Percentiles rank a stretch among this genome's conserved stretches.
Evolutionary conservation across 2,113 vertebrate genomes (phyloP).

Genomic region (Callopanchax toddi): DNA sequence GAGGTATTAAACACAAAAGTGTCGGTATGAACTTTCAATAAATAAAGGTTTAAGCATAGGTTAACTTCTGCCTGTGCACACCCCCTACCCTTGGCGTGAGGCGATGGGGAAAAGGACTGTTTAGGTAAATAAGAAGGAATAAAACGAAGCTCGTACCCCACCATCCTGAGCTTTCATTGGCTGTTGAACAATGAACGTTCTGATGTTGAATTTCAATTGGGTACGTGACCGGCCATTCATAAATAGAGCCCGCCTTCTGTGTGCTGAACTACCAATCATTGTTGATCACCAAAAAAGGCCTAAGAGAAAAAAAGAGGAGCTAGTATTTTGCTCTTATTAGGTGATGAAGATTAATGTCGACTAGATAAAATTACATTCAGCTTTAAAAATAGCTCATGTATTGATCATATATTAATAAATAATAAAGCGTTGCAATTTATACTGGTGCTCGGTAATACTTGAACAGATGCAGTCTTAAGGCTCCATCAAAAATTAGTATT

Average conservation of each 20-base stretch:
- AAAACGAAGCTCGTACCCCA: constrained; percentile 45
- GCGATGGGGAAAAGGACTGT: constrained; percentile 51
- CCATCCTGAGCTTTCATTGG: constrained; percentile 62
- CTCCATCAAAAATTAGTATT: background rate
- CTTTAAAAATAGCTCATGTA: background rate
- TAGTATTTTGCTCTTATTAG: background rate
- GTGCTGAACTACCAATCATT: constrained; percentile 19
- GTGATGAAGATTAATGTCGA: background rate
- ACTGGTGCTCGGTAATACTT: background rate
- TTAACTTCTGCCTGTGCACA: constrained; percentile 73
- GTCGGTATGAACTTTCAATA: constrained; percentile 64
- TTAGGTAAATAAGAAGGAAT: constrained; percentile 42
- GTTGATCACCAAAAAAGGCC: background rate
- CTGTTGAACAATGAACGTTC: background rate
- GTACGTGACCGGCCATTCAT: background rate
- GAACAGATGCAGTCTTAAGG: too few relatives aligned
- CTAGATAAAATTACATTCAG: background rate
- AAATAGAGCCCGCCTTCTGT: background rate
- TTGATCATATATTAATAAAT: background rate
- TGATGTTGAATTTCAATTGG: constrained; percentile 46
- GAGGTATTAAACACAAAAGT: constrained; percentile 41
- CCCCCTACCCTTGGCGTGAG: constrained; percentile 82
- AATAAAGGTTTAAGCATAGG: constrained; percentile 77
- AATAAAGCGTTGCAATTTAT: background rate
- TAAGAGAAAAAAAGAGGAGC: background rate